Base-by-base conservation (phyloP, 2,113 vertebrate genomes). In the Notothenia rossii region DNA sequence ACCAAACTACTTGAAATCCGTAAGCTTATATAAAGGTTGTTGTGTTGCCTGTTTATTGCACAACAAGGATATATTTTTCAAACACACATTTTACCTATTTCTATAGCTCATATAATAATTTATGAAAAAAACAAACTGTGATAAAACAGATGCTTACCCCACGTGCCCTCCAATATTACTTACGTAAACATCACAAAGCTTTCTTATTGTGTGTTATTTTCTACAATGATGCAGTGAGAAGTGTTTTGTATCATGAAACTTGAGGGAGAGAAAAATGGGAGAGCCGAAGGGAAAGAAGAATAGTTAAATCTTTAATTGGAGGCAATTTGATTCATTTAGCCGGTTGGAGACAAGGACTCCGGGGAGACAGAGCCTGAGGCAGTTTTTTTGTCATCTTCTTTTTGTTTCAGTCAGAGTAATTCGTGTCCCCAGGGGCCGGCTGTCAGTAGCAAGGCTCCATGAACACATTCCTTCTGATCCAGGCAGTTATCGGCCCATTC, bases 271-370 rank as follows among this genome's bases (percentile, higher is more conserved):
- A 75, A 90, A 40, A 80, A 85, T 54, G 54, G 53, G 84, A 84
- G 53, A 72, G 79, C 78, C 69, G 22, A 53, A 68, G 80, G 72
- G 76, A 77, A 87, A 87, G 65, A 87, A 86, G 77, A 62, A 89
- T 85, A 75, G 89, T 90, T 92, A 89, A 94, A 94, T 93, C 88
- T 93, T 93, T 93, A 94, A 94, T 92, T 95, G 90, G 92, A 92
- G 78, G 87, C 93, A 94, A 92, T 95, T 93, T 89, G 83, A 94
- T 94, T 93, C 84, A 93, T 94, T 93, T 90, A 88, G 86, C 86
- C 81, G 68, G 71, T 79, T 93, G 94, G 94, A 94, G 93, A 93
- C 90, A 78, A 89, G 82, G 78, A 93, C 91, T 91, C 92, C 89
- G 11, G 83, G 83, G 81, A 92, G 90, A 93, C 86, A 49, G 88